phyloP scores from a whole-genome alignment of 2,113 vertebrate species.

The Cebus imitator region DNA sequence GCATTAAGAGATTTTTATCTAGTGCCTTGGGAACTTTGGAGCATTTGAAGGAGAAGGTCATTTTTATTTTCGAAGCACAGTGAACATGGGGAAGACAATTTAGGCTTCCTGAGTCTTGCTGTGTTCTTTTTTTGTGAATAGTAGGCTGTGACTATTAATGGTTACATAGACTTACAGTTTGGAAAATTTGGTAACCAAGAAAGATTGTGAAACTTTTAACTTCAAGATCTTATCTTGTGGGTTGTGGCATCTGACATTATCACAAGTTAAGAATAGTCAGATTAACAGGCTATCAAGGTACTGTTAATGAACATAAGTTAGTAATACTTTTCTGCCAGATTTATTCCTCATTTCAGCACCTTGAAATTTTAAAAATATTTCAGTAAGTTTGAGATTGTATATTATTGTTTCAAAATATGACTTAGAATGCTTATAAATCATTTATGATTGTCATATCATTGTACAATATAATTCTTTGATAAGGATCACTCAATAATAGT shows the following conservation, averaged over 20 bases:
- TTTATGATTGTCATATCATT: not conserved
- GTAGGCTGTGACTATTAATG: not conserved
- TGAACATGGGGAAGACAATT: not conserved
- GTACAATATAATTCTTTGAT: not conserved
- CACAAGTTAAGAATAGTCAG: not conserved
- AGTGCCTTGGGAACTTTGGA: not conserved
- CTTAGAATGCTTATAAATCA: constrained; percentile 48
- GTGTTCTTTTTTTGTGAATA: not conserved
- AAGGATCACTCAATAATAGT: not conserved
- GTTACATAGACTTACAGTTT: constrained; percentile 22
- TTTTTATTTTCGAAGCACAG: constrained; percentile 2
- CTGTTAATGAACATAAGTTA: not conserved
- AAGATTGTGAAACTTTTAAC: constrained; percentile 33
- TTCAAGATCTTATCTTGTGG: not conserved
- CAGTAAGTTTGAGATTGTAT: not conserved
- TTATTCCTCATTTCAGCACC: not conserved
- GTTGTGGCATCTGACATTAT: constrained; percentile 19
- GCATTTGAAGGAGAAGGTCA: not conserved
- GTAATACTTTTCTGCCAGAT: not conserved
- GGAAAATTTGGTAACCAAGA: not conserved
- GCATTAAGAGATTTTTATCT: constrained; percentile 46
- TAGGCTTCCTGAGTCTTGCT: not conserved
- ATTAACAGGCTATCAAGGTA: not conserved
- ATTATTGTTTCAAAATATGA: not conserved
- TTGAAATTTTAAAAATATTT: not conserved